These are phyloP conservation scores for Leptothorax acervorum DNA, from an alignment of 2,888 invertebrate species.

Conservation along the genomic window DNA sequence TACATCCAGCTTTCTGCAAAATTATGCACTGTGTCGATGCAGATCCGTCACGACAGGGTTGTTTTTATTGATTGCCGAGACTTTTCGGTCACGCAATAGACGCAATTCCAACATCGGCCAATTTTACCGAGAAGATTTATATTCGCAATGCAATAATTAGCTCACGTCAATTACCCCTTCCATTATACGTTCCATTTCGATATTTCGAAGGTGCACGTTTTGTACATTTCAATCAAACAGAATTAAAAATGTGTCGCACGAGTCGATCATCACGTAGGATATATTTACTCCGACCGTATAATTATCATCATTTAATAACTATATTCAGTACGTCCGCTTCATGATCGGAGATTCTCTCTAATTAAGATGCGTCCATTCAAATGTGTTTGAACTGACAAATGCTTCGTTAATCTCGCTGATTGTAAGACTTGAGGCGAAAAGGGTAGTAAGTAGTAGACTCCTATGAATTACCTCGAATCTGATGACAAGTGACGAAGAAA, in stretches of 20 bases:
- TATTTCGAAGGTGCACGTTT: not conserved
- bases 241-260: slow-evolving; percentile 33
- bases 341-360: slow-evolving; percentile 25
- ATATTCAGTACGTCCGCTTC: not conserved
- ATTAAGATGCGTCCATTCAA: slow-evolving; percentile 57
- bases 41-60: slow-evolving; percentile 39
- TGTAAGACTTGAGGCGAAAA: slow-evolving; percentile 63
- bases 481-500: slow-evolving; percentile 69
- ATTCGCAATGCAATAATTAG: slow-evolving; percentile 28
- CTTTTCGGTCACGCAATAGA: slow-evolving; percentile 38
- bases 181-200: not conserved
- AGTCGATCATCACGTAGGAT: not conserved
- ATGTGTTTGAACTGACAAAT: slow-evolving; percentile 60
- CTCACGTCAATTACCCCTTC: not conserved
- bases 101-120: slow-evolving; percentile 5
- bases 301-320: slow-evolving; percentile 33
- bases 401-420: slow-evolving; percentile 71
- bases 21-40: slow-evolving; percentile 47
- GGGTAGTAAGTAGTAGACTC: slow-evolving; percentile 17
- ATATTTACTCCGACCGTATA: slow-evolving; percentile 11
- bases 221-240: not conserved
- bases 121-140: slow-evolving; percentile 31
- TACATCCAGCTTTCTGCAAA: slow-evolving; percentile 36
- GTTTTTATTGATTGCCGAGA: slow-evolving; percentile 37
- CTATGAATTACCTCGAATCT: slow-evolving; percentile 48